Base-by-base conservation (phyloP, 1,140 invertebrate species). In the Tetramorium simillimum region DNA sequence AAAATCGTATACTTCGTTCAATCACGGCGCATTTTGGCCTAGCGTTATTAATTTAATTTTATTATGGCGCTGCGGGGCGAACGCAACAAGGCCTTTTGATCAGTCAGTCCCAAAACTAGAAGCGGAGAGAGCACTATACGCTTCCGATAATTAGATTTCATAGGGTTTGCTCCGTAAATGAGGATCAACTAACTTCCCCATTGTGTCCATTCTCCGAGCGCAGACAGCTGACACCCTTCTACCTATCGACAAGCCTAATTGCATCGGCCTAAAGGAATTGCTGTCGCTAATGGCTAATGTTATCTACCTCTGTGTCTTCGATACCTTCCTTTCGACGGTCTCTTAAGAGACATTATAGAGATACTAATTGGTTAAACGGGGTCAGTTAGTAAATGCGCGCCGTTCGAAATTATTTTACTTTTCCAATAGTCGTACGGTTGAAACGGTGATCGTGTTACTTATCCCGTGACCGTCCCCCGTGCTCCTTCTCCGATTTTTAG, bases 41-140 rank as follows among this genome's bases (percentile, higher is more conserved):
- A 43, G 51, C 49, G 89, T 88, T 89, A 91, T 90, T 86, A 86
- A 86, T 89, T 91, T 75, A 73, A 91, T 90, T 88, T 89, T 46
- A 53, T 70, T 58, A 69, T 18, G 37, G 53, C 60, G 53, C 82
- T 84, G 77, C 43, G 21, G 18, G 21, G 14, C 33, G 56, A 51
- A 86, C 73, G 72, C 86, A 70, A 82, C 86, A 65, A n/a, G 63
- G 28, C 49, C 56, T 89, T 91, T 91, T 90, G 90, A 91, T 90
- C 89, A 76, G 62, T 46, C 60, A 53, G 46, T 67, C 51, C 56
- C 58, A 33, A 56, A 82, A 90, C 80, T 75, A 81, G 76, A 58
- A 58, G 62, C 49, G 16, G n/a, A 86, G 63, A 51, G 63, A 53
- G 12, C 81, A 58, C 51, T 80, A 70, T 86, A 80, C 70, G 80